Percentiles rank a stretch among this genome's conserved stretches.
Conservation (phyloP, 2,888 invertebrate species). For the Tryphoninae sp. region DNA sequence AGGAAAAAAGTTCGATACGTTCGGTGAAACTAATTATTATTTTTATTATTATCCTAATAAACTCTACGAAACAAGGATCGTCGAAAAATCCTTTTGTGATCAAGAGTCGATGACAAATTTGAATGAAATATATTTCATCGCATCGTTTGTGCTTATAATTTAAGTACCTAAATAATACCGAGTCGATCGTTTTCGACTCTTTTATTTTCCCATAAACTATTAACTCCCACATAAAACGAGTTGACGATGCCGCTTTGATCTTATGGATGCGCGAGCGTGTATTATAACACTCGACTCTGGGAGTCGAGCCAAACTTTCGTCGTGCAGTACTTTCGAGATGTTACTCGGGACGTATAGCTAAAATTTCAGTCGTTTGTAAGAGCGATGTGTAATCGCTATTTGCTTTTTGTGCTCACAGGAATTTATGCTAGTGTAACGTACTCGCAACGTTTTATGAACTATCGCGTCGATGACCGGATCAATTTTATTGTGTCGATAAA, state of each 20-base stretch:
- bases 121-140: constrained; percentile 11
- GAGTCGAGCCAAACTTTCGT: constrained; percentile 51
- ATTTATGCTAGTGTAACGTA: no score
- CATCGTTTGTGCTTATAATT: neutral
- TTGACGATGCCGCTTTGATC: constrained; percentile 53
- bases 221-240: constrained; percentile 31
- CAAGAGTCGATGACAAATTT: neutral
- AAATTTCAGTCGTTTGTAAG: constrained; percentile 30
- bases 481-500: no score
- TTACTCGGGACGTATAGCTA: constrained; percentile 59
- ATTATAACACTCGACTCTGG: constrained; percentile 36
- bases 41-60: no score
- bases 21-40: no score
- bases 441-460: no score
- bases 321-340: constrained; percentile 21
- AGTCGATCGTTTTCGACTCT: constrained; percentile 3
- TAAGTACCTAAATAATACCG: neutral
- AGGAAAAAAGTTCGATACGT: no score
- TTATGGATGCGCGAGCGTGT: constrained; percentile 7
- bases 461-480: no score
- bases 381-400: constrained; percentile 37
- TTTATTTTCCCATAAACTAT: constrained; percentile 37
- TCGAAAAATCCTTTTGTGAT: neutral
- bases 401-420: constrained; percentile 31
- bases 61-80: no score